A percentile compares a stretch with the other conserved stretches of the same genome.
phyloP scores from a whole-genome alignment of 2,113 vertebrate species.

The Crotalus helleri region DNA sequence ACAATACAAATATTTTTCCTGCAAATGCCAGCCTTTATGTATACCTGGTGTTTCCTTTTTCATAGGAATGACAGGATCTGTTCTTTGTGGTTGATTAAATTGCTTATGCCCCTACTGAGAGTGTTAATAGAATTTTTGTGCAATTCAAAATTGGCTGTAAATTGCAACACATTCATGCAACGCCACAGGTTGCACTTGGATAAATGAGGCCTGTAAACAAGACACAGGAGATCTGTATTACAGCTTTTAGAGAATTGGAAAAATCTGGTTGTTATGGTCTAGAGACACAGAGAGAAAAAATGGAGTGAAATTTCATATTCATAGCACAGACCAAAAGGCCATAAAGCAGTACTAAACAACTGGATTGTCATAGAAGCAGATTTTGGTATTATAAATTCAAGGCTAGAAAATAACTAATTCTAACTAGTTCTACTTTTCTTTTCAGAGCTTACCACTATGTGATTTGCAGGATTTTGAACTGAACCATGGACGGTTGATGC shows the following conservation, averaged over 20 bases:
- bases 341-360: neutral
- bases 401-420: neutral
- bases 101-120: neutral
- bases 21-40: neutral
- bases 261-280: neutral
- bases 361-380: neutral
- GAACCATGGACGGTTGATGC: neutral
- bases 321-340: neutral
- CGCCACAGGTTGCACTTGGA: neutral
- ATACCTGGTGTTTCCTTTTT: neutral
- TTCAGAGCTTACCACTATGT: neutral
- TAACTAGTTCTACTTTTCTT: neutral
- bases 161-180: neutral
- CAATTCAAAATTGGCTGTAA: neutral
- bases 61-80: neutral
- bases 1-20: neutral
- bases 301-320: neutral
- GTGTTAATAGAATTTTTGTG: neutral
- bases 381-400: neutral
- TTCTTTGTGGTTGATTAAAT: neutral
- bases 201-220: neutral
- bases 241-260: neutral
- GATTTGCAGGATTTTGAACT: neutral
- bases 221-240: neutral
- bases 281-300: accelerated